Evolutionary conservation across 2,888 invertebrate species (phyloP).

Genomic region (Watsonalla cultraria): DNA sequence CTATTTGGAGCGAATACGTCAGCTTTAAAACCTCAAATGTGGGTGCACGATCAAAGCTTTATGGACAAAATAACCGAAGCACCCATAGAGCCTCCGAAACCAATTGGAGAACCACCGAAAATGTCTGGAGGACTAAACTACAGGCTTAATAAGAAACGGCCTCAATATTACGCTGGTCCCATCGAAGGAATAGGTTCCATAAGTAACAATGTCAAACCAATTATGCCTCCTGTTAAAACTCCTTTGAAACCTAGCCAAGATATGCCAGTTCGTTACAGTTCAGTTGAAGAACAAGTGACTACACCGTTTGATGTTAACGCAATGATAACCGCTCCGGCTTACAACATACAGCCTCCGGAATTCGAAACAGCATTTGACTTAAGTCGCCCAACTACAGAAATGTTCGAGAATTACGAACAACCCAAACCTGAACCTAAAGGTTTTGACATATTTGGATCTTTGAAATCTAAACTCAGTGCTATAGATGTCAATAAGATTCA

Average conservation of each 20-base stretch:
- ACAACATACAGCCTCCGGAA: slow-evolving; percentile 27
- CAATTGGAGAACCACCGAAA: slow-evolving; percentile 57
- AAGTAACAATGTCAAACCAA: slow-evolving; percentile 59
- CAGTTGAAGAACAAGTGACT: slow-evolving; percentile 10
- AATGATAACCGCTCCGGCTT: slow-evolving; percentile 17
- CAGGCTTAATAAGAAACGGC: slow-evolving; percentile 63
- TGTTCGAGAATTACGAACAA: slow-evolving; percentile 40
- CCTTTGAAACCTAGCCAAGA: slow-evolving; percentile 47
- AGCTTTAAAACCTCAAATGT: slow-evolving; percentile 5
- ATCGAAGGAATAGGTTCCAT: slow-evolving; percentile 64
- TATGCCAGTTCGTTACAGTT: slow-evolving; percentile 5
- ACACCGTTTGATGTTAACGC: slow-evolving; percentile 24
- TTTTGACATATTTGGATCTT: slow-evolving; percentile 65
- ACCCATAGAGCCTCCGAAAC: slow-evolving; percentile 31
- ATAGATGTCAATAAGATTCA: slow-evolving; percentile 71
- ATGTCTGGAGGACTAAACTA: slow-evolving; percentile 44
- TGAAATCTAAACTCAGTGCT: slow-evolving; percentile 67
- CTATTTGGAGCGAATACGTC: background rate
- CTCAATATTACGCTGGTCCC: slow-evolving; percentile 72
- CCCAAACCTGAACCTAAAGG: slow-evolving; percentile 46
- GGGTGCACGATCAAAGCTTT: slow-evolving; percentile 4
- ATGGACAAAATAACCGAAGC: background rate
- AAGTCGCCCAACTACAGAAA: slow-evolving; percentile 50
- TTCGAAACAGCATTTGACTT: slow-evolving; percentile 59
- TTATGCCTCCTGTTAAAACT: slow-evolving; percentile 39